Evolutionary conservation across 2,113 vertebrate species (phyloP).

Genomic region (Oceanodroma tethys): DNA sequence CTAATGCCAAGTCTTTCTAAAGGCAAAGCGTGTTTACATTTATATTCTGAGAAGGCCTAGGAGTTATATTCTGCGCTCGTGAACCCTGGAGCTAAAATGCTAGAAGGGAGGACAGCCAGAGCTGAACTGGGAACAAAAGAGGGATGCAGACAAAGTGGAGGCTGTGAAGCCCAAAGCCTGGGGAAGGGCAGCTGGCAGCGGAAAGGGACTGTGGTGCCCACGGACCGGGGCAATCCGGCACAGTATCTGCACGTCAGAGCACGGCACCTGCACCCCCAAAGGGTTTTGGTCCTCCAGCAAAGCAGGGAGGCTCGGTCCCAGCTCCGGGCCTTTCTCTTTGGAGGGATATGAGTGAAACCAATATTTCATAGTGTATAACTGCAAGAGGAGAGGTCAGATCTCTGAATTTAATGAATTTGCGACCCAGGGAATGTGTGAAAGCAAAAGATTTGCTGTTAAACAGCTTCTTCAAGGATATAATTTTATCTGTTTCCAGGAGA

Average conservation of each 20-base stretch:
- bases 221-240: rapidly evolving
- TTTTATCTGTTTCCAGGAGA: not conserved
- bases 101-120: not conserved
- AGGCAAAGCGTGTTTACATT: not conserved
- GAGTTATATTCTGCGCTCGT: not conserved
- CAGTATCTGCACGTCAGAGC: not conserved
- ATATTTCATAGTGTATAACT: not conserved
- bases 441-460: not conserved
- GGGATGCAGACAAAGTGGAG: not conserved
- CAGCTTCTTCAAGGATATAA: not conserved
- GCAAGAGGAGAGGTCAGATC: not conserved
- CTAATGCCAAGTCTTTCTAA: not conserved
- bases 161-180: not conserved
- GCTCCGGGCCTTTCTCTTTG: not conserved
- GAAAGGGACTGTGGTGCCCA: not conserved
- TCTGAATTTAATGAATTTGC: not conserved
- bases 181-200: not conserved
- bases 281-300: not conserved
- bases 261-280: not conserved
- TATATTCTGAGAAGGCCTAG: not conserved
- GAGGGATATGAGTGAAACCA: not conserved
- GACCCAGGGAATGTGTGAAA: not conserved
- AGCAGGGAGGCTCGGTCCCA: too few relatives aligned
- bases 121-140: not conserved
- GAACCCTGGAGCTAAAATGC: not conserved